phyloP scores from a whole-genome alignment of 2,888 invertebrate genomes.

The Pristionchus mayeri region DNA sequence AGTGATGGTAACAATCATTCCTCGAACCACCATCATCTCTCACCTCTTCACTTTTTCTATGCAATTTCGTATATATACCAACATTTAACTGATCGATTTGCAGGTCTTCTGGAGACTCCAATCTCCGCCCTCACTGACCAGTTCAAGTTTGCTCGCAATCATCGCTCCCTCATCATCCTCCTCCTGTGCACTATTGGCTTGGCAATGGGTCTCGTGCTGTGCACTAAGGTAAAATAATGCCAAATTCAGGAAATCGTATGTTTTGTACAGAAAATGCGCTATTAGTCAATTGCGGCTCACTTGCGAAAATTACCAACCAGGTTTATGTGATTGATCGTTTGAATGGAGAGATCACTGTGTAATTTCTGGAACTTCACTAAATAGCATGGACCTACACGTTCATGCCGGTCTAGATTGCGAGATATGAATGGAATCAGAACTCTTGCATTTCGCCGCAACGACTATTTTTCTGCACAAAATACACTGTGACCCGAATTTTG shows the following conservation, averaged over 20 bases:
- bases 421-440: too few species aligned
- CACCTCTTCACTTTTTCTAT: background rate
- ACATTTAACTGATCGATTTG: background rate
- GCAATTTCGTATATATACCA: background rate
- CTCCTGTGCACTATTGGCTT: background rate
- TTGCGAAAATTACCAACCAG: too few species aligned
- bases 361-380: too few species aligned
- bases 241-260: background rate
- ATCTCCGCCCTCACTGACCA: constrained; percentile 9
- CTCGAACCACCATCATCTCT: background rate
- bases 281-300: too few species aligned
- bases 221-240: background rate
- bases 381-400: too few species aligned
- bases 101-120: constrained; percentile 12
- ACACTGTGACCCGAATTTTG: too few species aligned
- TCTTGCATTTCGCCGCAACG: too few species aligned
- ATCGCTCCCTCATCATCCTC: background rate
- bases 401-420: too few species aligned
- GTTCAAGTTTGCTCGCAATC: constrained; percentile 9
- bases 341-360: too few species aligned
- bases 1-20: background rate
- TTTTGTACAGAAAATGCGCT: too few species aligned
- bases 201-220: background rate
- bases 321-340: too few species aligned
- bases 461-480: too few species aligned